Conservation (phyloP, 2,797 vertebrate species). For the Perodicticus potto region DNA sequence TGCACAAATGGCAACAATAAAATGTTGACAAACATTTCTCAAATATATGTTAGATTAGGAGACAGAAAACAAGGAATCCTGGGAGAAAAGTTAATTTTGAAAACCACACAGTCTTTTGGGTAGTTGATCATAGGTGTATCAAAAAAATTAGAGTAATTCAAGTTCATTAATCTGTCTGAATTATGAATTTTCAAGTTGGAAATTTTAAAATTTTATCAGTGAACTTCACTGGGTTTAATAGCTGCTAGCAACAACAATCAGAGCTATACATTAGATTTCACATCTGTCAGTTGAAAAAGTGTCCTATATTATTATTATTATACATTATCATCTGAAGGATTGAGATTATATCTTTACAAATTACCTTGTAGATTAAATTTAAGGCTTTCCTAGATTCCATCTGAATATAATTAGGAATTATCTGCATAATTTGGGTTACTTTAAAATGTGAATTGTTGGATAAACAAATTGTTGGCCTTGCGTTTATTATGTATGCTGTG, state of each 20-base stretch:
- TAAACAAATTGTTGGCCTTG: background rate
- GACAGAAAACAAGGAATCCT: background rate
- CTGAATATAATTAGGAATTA: slow-evolving; percentile 40
- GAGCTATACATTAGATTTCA: background rate
- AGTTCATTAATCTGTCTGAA: background rate
- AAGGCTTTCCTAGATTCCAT: slow-evolving; percentile 30
- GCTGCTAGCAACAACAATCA: background rate
- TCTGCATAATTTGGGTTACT: background rate
- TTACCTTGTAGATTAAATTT: slow-evolving; percentile 1
- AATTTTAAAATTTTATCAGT: background rate
- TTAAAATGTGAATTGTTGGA: slow-evolving; percentile 21
- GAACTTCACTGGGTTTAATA: background rate
- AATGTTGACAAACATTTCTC: background rate
- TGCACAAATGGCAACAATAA: background rate
- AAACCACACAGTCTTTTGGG: background rate
- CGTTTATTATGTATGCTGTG: background rate
- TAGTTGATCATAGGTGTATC: background rate
- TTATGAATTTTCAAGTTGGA: background rate
- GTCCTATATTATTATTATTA: background rate
- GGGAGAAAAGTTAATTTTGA: background rate
- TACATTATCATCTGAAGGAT: background rate
- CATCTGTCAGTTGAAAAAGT: background rate
- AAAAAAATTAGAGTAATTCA: background rate
- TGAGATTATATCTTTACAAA: background rate
- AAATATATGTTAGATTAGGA: background rate